phyloP scores from a whole-genome alignment of 2,113 vertebrate species.

The Periophthalmus modestus region DNA sequence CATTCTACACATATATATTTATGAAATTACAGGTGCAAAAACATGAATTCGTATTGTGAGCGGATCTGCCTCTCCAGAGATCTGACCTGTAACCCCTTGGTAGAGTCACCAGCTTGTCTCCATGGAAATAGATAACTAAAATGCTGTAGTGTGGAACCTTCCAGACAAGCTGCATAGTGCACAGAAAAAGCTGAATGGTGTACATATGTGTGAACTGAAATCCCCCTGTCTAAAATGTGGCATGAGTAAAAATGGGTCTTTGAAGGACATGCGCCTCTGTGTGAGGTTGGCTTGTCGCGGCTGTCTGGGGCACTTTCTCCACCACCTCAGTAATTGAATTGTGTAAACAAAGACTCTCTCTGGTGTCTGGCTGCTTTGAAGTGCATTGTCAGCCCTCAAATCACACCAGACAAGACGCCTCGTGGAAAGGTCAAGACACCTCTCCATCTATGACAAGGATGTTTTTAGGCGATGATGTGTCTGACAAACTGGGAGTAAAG shows the following conservation, averaged over 20 bases:
- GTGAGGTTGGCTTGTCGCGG: not conserved
- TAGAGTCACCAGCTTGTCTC: too few species aligned
- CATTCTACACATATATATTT: too few species aligned
- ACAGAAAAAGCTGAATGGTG: not conserved
- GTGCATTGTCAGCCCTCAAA: slow-evolving; percentile 5
- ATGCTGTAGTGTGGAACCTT: too few species aligned
- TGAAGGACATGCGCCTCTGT: not conserved
- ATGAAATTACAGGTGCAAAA: too few species aligned
- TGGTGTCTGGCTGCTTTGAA: slow-evolving; percentile 40
- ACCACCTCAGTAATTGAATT: slow-evolving; percentile 46
- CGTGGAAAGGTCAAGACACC: slow-evolving; percentile 28
- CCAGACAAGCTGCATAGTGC: too few species aligned
- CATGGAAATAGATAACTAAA: too few species aligned
- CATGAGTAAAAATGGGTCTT: not conserved
- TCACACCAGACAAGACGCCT: slow-evolving; percentile 23
- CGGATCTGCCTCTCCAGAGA: too few species aligned
- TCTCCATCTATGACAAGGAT: slow-evolving; percentile 1
- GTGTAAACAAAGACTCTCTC: slow-evolving; percentile 32
- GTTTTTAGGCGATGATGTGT: not conserved
- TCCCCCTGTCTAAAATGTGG: not conserved
- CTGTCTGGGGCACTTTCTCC: not conserved
- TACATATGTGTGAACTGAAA: not conserved
- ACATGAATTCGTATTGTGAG: too few species aligned
- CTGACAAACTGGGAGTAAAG: slow-evolving; percentile 3
- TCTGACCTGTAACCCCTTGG: too few species aligned